Conservation (phyloP, 2,797 vertebrate species). For the Syngnathus rostellatus region DNA sequence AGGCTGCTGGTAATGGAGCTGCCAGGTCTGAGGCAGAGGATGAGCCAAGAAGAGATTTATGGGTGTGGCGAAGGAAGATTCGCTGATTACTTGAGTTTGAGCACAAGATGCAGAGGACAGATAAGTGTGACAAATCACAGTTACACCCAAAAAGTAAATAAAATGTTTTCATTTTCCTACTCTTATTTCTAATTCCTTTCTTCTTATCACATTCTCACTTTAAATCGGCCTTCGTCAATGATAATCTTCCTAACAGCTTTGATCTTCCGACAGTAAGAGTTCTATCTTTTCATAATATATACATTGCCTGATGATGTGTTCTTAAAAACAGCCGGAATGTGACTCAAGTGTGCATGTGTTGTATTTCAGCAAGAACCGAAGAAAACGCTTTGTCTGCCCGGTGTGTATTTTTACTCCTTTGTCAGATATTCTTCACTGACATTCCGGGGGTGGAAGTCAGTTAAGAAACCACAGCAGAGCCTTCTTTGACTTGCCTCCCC, state of each 20-base stretch:
- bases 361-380: background rate
- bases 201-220: background rate
- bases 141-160: background rate
- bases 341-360: background rate
- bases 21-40: too few relatives aligned
- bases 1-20: too few relatives aligned
- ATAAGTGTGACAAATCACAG: background rate
- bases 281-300: background rate
- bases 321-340: background rate
- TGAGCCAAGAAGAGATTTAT: too few relatives aligned
- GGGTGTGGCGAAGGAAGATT: too few relatives aligned
- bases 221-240: background rate
- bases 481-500: background rate
- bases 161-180: background rate
- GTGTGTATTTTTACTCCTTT: conserved; percentile 2
- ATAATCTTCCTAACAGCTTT: background rate
- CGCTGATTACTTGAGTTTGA: background rate
- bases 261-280: background rate
- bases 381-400: too few relatives aligned
- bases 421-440: conserved; percentile 21
- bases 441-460: conserved; percentile 22
- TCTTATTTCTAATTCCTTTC: background rate
- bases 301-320: background rate
- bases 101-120: background rate
- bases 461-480: conserved; percentile 13